Evolutionary conservation across 2,888 invertebrate genomes (phyloP), one percentile per base, ranked within the genome.

Genomic region (Ametastegia equiseti): DNA sequence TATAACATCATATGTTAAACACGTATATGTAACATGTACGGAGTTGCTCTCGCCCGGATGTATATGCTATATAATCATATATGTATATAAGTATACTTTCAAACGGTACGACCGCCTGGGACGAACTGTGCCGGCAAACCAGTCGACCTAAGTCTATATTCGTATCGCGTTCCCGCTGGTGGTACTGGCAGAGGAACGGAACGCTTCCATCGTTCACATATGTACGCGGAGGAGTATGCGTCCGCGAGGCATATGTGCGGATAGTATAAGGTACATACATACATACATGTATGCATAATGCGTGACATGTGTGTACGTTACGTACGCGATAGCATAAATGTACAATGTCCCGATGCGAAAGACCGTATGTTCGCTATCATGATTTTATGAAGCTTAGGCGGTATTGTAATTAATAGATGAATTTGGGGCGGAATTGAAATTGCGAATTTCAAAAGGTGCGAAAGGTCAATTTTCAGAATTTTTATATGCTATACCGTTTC

Each of bases 101-200:
- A 54, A 78, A 78, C 78, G 39, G 78, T 63, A 42, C 78, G 78
- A 78, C 13, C 33, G 81, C 84, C 83, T 79, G 83, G 84, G 85
- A 82, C 83, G 80, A 71, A 86, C 86, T 86, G 85, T 84, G 86
- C 85, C 86, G 84, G 84, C 82, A 82, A 81, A 83, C 85, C 84
- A 86, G 84, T 84, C 84, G 84, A 83, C 83, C 83, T 81, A 82
- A 83, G 83, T 85, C 88, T 89, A 89, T 88, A 89, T 88, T 83
- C 87, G 84, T 85, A 84, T 83, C 81, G 82, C 82, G 83, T 84
- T 77, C 19, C 42, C 42, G 54, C 4, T 33, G 50, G 47, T 47
- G 54, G 50, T 50, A 33, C 33, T 54, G 19, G 36, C 50, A 54
- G 39, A 69, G 42, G 42, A 69, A n/a, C 71, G 42, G 42, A 69